phyloP scores from a whole-genome alignment of 1,140 invertebrate species.

The Pteromalus puparum region DNA sequence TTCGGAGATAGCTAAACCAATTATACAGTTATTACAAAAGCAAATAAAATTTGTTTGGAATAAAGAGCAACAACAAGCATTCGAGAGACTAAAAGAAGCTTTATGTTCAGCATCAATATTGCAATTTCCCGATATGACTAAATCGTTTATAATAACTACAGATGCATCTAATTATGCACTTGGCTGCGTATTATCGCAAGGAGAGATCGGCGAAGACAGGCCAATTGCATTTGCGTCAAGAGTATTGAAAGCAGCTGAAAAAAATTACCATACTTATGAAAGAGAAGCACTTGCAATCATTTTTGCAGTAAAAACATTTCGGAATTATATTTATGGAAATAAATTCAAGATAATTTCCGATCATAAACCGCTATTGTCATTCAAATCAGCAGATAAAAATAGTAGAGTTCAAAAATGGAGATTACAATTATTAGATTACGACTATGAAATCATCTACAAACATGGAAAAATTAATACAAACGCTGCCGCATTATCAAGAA shows the following conservation, averaged over 20 bases:
- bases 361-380: conserved; percentile 51
- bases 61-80: conserved; percentile 61
- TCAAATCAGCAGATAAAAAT: conserved; percentile 55
- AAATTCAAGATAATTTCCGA: conserved; percentile 37
- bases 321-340: conserved; percentile 45
- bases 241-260: too few species aligned
- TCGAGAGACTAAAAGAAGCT: conserved; percentile 68
- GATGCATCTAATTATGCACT: conserved; percentile 61
- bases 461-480: conserved; percentile 20
- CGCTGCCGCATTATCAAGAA: background rate
- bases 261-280: conserved; percentile 69
- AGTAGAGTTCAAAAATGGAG: conserved; percentile 64
- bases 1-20: background rate
- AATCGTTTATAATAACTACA: conserved; percentile 43
- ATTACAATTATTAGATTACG: conserved; percentile 64
- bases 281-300: conserved; percentile 69
- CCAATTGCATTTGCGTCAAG: too few species aligned
- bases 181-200: conserved; percentile 54
- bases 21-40: conserved; percentile 49
- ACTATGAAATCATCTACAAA: conserved; percentile 64
- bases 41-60: conserved; percentile 47
- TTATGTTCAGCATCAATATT: conserved; percentile 56
- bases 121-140: conserved; percentile 44
- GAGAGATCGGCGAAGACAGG: conserved; percentile 54
- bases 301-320: conserved; percentile 35